Base-by-base conservation (phyloP, 2,113 vertebrate genomes). In the Ictidomys tridecemlineatus region DNA sequence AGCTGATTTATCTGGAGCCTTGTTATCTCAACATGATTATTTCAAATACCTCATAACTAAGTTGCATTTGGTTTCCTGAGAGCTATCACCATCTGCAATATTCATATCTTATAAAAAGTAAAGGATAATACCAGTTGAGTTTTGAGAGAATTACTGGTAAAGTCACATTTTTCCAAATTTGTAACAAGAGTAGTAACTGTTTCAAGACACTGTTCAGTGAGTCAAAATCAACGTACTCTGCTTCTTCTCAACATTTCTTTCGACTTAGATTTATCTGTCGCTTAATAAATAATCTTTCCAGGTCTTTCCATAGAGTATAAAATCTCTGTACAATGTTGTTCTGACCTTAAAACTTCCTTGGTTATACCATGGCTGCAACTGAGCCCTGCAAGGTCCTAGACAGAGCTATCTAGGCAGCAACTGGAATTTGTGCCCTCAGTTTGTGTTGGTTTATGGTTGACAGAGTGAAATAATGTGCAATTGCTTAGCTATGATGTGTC, bases 1-100 rank as follows among this genome's bases (percentile, higher is more conserved):
- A 61, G 22, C 28, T 96, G 92, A 92, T 79, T 97, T 98, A 89
- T 45, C 74, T 95, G 70, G 89, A 95, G 26, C 17, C 79, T 95
- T 45, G 4, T 97, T 97, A 88, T 89, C 92, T 98, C 91, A 93
- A 88, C 14, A 58, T 0, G 24, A 96, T 89, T 94, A 89, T 39
- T 32, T 97, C 67, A 86, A 96, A 96, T 91, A 95, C 72, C 88
- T 98, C 69, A 94, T 96, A 97, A 97, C 13, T 97, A 97, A 97
- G 73, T 1, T 94, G 7, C 93, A 28, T 78, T 96, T 84, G 37
- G 83, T 93, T 94, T 72, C 63, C 37, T 84, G 17, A 96, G 95
- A 73, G 48, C 39, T 87, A 12, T 97, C 97, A 56, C 65, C 76
- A 90, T 91, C 83, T 98, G 63, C 53, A 78, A 89, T 61, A 95